A percentile compares a stretch with the other conserved stretches of the same genome.
Evolutionary conservation across 2,888 invertebrate species (phyloP).

Genomic region (Drosophila percnosoma): DNA sequence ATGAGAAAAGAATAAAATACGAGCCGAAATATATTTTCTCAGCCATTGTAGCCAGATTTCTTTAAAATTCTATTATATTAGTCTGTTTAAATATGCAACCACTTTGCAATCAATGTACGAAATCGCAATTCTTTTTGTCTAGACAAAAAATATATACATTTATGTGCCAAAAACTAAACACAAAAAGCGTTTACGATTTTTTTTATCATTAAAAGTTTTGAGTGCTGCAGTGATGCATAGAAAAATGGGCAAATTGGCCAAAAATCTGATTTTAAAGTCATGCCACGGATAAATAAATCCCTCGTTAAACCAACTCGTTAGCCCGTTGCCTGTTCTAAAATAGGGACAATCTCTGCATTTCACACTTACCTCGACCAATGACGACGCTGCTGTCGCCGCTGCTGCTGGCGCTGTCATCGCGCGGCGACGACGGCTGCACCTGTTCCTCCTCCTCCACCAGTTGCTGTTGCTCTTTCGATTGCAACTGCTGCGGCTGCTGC

Average conservation of each 20-base stretch:
- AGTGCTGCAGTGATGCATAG: background rate
- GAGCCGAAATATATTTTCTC: background rate
- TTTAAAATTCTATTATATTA: background rate
- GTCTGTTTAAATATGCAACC: background rate
- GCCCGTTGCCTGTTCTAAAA: background rate
- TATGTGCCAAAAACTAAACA: background rate
- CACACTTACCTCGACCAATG: conserved; percentile 59
- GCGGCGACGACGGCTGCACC: conserved; percentile 10
- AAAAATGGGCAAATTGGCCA: background rate
- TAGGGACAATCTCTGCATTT: background rate
- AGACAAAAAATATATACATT: background rate
- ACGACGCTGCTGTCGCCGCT: conserved; percentile 70
- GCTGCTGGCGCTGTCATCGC: conserved; percentile 70
- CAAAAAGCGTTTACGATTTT: background rate
- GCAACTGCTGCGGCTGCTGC: conserved; percentile 13
- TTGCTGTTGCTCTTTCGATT: background rate
- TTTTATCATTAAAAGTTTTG: background rate
- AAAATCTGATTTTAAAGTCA: background rate
- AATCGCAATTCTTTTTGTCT: background rate
- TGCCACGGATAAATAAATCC: background rate
- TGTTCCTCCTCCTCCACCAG: background rate
- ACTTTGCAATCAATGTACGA: background rate
- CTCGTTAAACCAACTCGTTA: background rate
- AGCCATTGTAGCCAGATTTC: background rate
- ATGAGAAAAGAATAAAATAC: background rate